Evolutionary conservation across 2,888 invertebrate genomes (phyloP).

Genomic region (Auanema freiburgensis): DNA sequence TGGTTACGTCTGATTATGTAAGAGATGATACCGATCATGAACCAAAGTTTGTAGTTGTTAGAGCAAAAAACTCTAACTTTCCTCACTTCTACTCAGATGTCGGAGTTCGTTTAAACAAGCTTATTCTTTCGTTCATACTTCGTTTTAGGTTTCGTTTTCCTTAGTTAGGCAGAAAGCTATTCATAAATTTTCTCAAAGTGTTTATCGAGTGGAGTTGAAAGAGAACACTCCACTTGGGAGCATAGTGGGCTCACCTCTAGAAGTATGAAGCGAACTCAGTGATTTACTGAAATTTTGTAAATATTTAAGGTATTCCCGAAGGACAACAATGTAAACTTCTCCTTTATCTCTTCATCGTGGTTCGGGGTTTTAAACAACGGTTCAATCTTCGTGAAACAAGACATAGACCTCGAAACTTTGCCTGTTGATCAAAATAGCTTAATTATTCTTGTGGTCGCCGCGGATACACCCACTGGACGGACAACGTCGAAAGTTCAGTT

Average conservation of each 20-base stretch:
- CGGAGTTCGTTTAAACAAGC: conserved; percentile 32
- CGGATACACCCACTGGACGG: background rate
- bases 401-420: conserved; percentile 17
- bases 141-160: conserved; percentile 33
- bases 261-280: conserved; percentile 1
- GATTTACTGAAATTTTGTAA: background rate
- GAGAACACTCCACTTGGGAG: conserved; percentile 51
- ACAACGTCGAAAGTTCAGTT: background rate
- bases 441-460: conserved; percentile 12
- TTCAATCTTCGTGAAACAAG: conserved; percentile 30
- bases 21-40: conserved; percentile 9
- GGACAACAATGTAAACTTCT: conserved; percentile 12
- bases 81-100: conserved; percentile 58
- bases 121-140: background rate
- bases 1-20: conserved; percentile 32
- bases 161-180: conserved; percentile 22
- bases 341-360: conserved; percentile 27
- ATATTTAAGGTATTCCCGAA: conserved; percentile 13
- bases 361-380: conserved; percentile 52
- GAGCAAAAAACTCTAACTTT: conserved; percentile 50
- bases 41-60: conserved; percentile 54
- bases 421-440: conserved; percentile 9
- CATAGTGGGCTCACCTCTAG: conserved; percentile 25
- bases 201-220: conserved; percentile 50
- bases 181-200: conserved; percentile 46